Evolutionary conservation across 2,888 invertebrate genomes (phyloP).

Genomic region (Anaspis maculata): DNA sequence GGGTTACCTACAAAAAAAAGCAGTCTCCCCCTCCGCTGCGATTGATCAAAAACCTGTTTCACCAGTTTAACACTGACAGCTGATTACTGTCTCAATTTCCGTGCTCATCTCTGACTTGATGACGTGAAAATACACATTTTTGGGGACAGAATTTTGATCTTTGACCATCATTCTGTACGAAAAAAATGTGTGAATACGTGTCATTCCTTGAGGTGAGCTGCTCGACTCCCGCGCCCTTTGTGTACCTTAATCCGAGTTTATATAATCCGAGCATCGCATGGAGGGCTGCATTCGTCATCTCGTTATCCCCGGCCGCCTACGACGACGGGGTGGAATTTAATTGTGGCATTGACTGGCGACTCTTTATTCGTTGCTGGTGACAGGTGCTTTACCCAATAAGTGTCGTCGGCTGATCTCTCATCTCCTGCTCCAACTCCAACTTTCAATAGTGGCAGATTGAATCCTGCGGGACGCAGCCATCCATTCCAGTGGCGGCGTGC

Average conservation of each 20-base stretch:
- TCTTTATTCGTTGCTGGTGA: slow-evolving; percentile 17
- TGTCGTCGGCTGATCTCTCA: slow-evolving; percentile 20
- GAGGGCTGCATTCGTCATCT: slow-evolving; percentile 10
- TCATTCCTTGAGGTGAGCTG: too few relatives aligned
- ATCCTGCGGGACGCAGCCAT: slow-evolving; percentile 10
- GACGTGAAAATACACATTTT: too few relatives aligned
- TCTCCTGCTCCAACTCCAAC: slow-evolving; percentile 21
- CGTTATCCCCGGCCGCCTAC: slow-evolving; percentile 8
- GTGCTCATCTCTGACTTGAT: too few relatives aligned
- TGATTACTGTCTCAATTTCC: too few relatives aligned
- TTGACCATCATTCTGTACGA: too few relatives aligned
- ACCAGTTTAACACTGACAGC: too few relatives aligned
- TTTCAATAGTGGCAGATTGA: slow-evolving; percentile 22
- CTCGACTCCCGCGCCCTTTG: not conserved
- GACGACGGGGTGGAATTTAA: slow-evolving; percentile 10
- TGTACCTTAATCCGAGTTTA: slow-evolving; percentile 9
- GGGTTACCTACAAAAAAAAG: too few relatives aligned
- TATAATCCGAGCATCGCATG: slow-evolving; percentile 7
- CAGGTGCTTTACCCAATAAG: slow-evolving; percentile 22
- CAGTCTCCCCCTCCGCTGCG: too few relatives aligned
- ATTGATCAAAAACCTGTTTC: too few relatives aligned
- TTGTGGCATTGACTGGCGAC: slow-evolving; percentile 15
- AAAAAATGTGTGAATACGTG: too few relatives aligned
- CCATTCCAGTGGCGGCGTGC: too few relatives aligned
- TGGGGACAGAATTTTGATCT: too few relatives aligned